Evolutionary conservation across 2,888 invertebrate genomes (phyloP).

Genomic region (Synergus umbraculus): DNA sequence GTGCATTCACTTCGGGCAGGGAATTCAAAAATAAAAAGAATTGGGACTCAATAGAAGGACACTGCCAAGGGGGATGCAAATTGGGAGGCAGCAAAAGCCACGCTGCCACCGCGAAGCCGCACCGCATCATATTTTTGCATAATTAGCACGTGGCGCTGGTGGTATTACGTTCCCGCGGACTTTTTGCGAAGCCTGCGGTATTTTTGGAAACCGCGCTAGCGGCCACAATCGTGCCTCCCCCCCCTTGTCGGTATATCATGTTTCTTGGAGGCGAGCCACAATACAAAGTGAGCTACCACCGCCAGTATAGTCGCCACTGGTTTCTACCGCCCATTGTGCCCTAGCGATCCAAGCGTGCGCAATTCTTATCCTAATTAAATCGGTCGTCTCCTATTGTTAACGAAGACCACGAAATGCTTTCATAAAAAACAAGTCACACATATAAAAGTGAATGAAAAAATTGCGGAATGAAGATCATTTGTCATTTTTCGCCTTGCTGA

Average conservation of each 20-base stretch:
- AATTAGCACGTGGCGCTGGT: constrained; percentile 75
- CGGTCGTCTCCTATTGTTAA: constrained; percentile 59
- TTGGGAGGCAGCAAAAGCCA: constrained; percentile 44
- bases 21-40: neutral
- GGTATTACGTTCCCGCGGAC: constrained; percentile 68
- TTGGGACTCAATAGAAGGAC: neutral
- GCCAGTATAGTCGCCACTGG: constrained; percentile 20
- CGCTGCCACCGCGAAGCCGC: constrained; percentile 66
- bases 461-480: neutral
- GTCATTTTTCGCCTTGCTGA: constrained; percentile 42
- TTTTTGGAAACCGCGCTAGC: constrained; percentile 74
- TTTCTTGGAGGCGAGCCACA: constrained; percentile 75
- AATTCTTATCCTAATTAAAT: constrained; percentile 76
- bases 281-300: constrained; percentile 18
- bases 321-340: constrained; percentile 32
- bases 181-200: constrained; percentile 73
- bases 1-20: neutral
- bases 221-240: constrained; percentile 45
- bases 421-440: constrained; percentile 11
- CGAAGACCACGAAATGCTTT: constrained; percentile 34
- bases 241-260: constrained; percentile 71
- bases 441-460: neutral
- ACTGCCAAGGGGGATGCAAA: neutral
- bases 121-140: constrained; percentile 76
- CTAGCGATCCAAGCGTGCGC: constrained; percentile 46